Evolutionary conservation across 2,888 invertebrate genomes (phyloP), one percentile per base, ranked within the genome.

Genomic region (Norana najaformis): DNA sequence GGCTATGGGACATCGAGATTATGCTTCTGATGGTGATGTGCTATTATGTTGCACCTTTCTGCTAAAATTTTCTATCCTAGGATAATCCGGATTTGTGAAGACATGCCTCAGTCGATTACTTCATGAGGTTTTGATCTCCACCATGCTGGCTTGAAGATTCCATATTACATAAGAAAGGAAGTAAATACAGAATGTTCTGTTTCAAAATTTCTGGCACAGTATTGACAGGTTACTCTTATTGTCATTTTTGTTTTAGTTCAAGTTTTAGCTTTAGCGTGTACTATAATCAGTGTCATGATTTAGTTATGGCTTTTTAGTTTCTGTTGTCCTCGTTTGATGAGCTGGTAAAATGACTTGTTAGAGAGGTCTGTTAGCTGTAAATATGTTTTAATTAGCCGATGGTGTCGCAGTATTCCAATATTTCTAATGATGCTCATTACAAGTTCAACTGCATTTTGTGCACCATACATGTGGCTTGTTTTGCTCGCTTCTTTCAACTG

Each of bases 301-400:
- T 69, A 69, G 69, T 69, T 69, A n/a, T 69, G 30, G 69, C 11
- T 69, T 11, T 53, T 53, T 53, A 53, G 53, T 53, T 69, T 69
- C 69, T n/a, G 69, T 30, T 69, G 69, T 69, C 30, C 69, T n/a
- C n/a, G n/a, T 69, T n/a, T 30, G 69, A n/a, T 69, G 69, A 69
- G n/a, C n/a, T n/a, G 69, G 69, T 69, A 69, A 69, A 69, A 69
- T n/a, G 69, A 69, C 69, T n/a, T 69, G 69, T 69, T 69, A 69
- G 69, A 69, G 69, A n/a, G 47, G 47, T 47, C 47, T 47, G 47
- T 47, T 47, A 47, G 69, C 69, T 69, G 30, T 69, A 69, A 69
- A 69, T 69, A 69, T 8, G n/a, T 69, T n/a, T 8, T 69, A 69
- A 69, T 69, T 69, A 69, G 69, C 69, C n/a, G 69, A 69, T 69